Evolutionary conservation across 1,140 invertebrate genomes (phyloP).

Genomic region (Grapholita molesta): DNA sequence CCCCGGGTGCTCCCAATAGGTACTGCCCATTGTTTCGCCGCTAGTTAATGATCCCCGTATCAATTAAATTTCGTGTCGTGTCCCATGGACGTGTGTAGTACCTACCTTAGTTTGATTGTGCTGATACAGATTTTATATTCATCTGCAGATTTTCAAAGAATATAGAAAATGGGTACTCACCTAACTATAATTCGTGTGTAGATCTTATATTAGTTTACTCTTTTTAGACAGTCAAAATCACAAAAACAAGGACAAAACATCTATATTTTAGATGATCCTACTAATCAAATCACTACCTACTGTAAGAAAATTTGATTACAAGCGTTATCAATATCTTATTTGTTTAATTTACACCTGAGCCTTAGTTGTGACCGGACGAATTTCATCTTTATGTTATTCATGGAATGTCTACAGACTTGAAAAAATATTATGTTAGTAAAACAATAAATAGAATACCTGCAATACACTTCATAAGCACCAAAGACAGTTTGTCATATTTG

Average conservation of each 20-base stretch:
- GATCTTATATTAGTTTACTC: too few species aligned
- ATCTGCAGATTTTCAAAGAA: not conserved
- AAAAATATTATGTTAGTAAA: not conserved
- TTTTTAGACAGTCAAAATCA: too few species aligned
- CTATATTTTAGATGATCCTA: not conserved
- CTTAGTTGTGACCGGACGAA: not conserved
- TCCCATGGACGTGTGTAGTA: not conserved
- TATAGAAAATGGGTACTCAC: too few species aligned
- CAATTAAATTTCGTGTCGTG: conserved; percentile 11
- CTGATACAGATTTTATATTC: not conserved
- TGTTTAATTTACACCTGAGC: too few species aligned
- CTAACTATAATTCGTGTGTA: too few species aligned
- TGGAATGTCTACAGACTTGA: not conserved
- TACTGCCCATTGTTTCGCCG: not conserved
- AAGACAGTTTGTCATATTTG: conserved; percentile 21
- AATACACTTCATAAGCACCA: not conserved
- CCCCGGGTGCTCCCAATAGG: not conserved
- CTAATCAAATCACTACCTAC: not conserved
- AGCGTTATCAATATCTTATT: not conserved
- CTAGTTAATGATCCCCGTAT: not conserved
- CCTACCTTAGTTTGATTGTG: not conserved
- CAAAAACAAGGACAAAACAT: too few species aligned
- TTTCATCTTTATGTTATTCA: not conserved
- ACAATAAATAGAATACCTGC: not conserved
- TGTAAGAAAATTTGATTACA: not conserved